Evolutionary conservation across 2,888 invertebrate genomes (phyloP), one percentile per base, ranked within the genome.

Genomic region (Lagria hirta): DNA sequence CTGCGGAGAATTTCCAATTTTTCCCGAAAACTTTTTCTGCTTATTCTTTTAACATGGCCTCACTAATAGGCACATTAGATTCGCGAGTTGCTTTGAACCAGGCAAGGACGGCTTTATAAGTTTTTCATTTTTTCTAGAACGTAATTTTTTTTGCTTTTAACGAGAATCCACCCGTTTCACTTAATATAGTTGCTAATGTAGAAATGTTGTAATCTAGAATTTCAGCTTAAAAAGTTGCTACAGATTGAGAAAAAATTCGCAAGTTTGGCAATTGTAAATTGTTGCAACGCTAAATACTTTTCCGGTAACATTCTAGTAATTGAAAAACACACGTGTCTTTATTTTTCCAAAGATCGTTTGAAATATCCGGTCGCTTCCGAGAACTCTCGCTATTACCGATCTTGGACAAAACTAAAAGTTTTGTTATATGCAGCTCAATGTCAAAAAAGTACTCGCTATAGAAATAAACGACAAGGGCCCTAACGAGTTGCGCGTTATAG

Each of bases 11-110:
- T 24, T 5, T 8, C 24, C 24, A 24, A 18, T 24, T 24, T 24
- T 24, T 24, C 8, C 24, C 24, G 24, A 24, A 24, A 24, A 24
- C 8, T n/a, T 5, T 5, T 24, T 24, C 24, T 8, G 4, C 24
- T 24, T 24, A 7, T 24, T 24, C 24, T 24, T 24, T 24, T 18
- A 24, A 24, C 8, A 24, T 24, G 6, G 24, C 24, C 24, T 10
- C 24, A 24, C 7, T 24, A 4, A 24, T 24, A 10, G 24, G 8
- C 8, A 7, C 24, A n/a, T n/a, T n/a, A n/a, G n/a, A n/a, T n/a
- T n/a, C n/a, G 24, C 10, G 24, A 24, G 4, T 24, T 10, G 8
- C 5, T 24, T 10, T 24, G 5, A 18, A 18, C 20, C 20, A 18
- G n/a, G 20, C 6, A 6, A 18, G 20, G 20, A 18, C 20, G 20